A percentile compares a stretch with the other conserved stretches of the same genome.
phyloP scores from a whole-genome alignment of 1,140 invertebrate species.

The Orius insidiosus region DNA sequence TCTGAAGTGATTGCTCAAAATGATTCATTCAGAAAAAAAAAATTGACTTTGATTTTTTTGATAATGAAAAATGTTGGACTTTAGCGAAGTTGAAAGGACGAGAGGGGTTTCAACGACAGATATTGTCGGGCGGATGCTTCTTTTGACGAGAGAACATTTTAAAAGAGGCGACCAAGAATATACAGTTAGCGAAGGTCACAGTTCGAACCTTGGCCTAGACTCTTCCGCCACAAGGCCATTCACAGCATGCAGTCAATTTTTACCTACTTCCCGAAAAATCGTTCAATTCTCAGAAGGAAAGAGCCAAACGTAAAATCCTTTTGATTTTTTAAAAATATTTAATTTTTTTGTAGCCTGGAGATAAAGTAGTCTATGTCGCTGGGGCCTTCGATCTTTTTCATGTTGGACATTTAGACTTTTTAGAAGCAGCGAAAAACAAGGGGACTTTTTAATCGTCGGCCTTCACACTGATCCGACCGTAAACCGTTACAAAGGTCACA shows the following conservation, averaged over 20 bases:
- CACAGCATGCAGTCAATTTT: constrained; percentile 94
- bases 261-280: constrained; percentile 94
- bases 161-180: constrained; percentile 52
- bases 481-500: constrained; percentile 82
- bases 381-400: constrained; percentile 99
- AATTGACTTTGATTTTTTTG: background rate
- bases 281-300: constrained; percentile 92
- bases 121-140: constrained; percentile 86
- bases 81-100: constrained; percentile 83
- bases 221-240: constrained; percentile 75
- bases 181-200: constrained; percentile 38
- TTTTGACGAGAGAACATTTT: constrained; percentile 87
- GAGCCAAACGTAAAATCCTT: constrained; percentile 58
- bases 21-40: too few relatives aligned
- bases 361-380: constrained; percentile 91
- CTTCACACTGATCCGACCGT: constrained; percentile 91
- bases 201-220: constrained; percentile 69
- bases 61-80: background rate
- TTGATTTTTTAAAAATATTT: background rate
- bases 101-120: constrained; percentile 95
- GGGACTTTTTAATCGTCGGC: constrained; percentile 96
- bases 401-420: constrained; percentile 91
- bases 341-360: constrained; percentile 64
- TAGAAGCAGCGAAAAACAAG: constrained; percentile 74
- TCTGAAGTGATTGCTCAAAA: too few relatives aligned